Base-by-base conservation (phyloP, 2,113 vertebrate genomes). In the Myiozetetes cayanensis region DNA sequence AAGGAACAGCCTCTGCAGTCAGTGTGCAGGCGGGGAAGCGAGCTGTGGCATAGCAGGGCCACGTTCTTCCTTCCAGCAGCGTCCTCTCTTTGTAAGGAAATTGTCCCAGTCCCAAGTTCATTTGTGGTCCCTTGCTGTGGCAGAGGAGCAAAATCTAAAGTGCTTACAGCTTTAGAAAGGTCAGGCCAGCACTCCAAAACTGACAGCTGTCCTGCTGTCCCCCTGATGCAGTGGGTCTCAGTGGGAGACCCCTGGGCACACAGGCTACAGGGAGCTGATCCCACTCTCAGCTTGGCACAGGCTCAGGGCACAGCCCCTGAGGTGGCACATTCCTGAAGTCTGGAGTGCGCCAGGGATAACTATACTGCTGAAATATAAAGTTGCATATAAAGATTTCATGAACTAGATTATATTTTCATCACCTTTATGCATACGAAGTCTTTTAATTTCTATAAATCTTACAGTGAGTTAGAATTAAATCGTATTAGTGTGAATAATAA, bases 361-460 rank as follows among this genome's bases (percentile, higher is more conserved):
- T 76, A 50, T 73, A 83, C 55, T 22, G 77, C 82, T 95, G 89
- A 96, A 96, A 97, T 83, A 62, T 90, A 94, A 94, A 93, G 63
- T 55, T 63, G 8, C 35, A 3, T 75, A 94, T 94, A 74, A 97
- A 97, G 93, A 93, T 98, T 98, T 96, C 72, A 97, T 96, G 95
- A 96, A 92, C 71, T 90, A 83, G 96, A 97, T 98, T 97, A 97
- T 96, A 97, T 96, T 97, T 97, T 97, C 96, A 96, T 97, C 97
- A 95, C 96, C 79, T 92, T 96, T 96, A 96, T 90, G 96, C 95
- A 85, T 90, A 88, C 91, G 93, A 97, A 96, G 94, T 93, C 97
- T 97, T 97, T 97, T 93, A 93, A 96, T 96, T 96, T 97, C 96
- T 92, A 95, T 97, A 97, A 98, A 97, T 96, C 98, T 97, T 98